Evolutionary conservation across 2,113 vertebrate genomes (phyloP).

Genomic region (Caretta caretta): DNA sequence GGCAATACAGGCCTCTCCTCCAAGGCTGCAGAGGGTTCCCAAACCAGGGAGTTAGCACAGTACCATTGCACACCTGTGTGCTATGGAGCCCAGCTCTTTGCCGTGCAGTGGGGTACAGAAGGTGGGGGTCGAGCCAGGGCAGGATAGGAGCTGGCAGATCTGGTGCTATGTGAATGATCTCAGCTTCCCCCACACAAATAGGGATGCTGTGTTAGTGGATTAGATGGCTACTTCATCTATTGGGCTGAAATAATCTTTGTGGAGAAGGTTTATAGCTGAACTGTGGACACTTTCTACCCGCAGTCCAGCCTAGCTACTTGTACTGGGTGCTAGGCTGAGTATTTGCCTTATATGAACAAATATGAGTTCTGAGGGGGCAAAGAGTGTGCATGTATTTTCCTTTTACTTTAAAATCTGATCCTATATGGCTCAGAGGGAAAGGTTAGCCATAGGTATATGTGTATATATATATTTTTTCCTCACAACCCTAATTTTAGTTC

Average conservation of each 20-base stretch:
- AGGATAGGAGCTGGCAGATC: not conserved
- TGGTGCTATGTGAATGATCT: not conserved
- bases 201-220: not conserved
- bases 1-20: not conserved
- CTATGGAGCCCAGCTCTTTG: not conserved
- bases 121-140: not conserved
- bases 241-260: not conserved
- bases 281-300: not conserved
- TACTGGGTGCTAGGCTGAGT: not conserved
- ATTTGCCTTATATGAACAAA: not conserved
- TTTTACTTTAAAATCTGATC: not conserved
- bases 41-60: not conserved
- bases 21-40: not conserved
- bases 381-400: not conserved
- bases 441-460: not conserved
- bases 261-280: not conserved
- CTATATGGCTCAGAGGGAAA: not conserved
- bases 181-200: not conserved
- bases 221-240: not conserved
- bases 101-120: not conserved
- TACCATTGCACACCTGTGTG: not conserved
- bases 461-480: not conserved
- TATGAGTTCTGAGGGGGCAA: not conserved
- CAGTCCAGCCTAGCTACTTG: not conserved
- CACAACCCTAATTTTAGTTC: not conserved